phyloP scores from a whole-genome alignment of 1,140 invertebrate genomes.

The Drosophila rhopaloa region DNA sequence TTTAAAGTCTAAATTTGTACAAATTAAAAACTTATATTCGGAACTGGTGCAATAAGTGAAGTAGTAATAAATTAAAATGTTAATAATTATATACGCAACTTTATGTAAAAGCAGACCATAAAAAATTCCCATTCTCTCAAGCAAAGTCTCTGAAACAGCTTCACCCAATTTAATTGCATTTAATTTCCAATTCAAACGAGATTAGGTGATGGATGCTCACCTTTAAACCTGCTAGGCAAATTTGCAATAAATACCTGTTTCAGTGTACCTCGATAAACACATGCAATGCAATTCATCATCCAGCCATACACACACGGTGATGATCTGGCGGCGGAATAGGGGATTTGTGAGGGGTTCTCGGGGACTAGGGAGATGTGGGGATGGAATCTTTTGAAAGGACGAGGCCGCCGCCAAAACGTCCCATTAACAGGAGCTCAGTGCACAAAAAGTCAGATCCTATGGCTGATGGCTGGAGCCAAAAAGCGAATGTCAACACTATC shows the following conservation, averaged over 20 bases:
- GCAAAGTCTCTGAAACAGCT: background rate
- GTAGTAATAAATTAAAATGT: too few relatives aligned
- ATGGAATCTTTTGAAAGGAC: slow-evolving; percentile 35
- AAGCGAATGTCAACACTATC: slow-evolving; percentile 83
- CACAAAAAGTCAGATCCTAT: slow-evolving; percentile 62
- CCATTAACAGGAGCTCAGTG: slow-evolving; percentile 78
- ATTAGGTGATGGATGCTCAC: slow-evolving; percentile 53
- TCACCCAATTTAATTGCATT: slow-evolving; percentile 30
- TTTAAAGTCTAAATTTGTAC: too few relatives aligned
- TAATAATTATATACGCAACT: too few relatives aligned
- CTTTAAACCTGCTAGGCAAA: slow-evolving; percentile 55
- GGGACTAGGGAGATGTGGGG: background rate
- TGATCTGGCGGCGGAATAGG: slow-evolving; percentile 7
- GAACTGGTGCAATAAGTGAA: too few relatives aligned
- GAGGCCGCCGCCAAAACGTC: slow-evolving; percentile 55
- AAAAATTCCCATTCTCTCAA: background rate
- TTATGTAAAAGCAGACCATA: background rate
- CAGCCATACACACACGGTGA: slow-evolving; percentile 37
- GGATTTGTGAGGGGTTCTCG: background rate
- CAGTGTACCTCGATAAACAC: slow-evolving; percentile 56
- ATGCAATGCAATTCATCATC: slow-evolving; percentile 80
- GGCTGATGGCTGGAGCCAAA: slow-evolving; percentile 66
- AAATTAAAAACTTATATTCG: too few relatives aligned
- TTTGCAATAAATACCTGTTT: slow-evolving; percentile 71
- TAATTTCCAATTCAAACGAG: slow-evolving; percentile 15